Conservation (phyloP, 1,140 invertebrate genomes). For the Pogonus chalceus region DNA sequence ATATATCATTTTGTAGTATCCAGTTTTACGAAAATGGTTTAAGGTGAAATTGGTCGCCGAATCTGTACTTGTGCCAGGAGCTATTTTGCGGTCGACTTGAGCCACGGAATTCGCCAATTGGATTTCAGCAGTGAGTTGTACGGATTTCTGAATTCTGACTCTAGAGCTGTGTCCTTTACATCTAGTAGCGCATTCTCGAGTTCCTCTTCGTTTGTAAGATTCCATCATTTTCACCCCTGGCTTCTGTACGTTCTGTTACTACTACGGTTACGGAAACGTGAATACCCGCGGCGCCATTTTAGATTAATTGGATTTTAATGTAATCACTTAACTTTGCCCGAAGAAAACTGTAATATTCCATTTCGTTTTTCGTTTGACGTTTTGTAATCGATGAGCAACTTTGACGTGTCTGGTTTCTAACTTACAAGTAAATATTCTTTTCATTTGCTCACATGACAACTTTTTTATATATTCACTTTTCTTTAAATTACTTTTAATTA, state of each 20-base stretch:
- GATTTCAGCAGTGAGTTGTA: conserved; percentile 4
- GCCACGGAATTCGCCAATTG: conserved; percentile 8
- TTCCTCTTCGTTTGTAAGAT: not conserved
- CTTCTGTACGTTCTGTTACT: not conserved
- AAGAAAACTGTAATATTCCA: not conserved
- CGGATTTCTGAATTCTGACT: not conserved
- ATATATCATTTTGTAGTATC: no score
- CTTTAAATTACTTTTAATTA: no score
- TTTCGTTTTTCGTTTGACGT: not conserved
- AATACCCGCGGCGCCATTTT: conserved; percentile 5
- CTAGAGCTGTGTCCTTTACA: not conserved
- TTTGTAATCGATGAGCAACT: not conserved
- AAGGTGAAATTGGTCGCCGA: not conserved
- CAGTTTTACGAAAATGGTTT: not conserved
- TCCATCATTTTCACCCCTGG: not conserved
- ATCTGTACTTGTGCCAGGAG: not conserved
- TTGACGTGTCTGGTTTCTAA: no score
- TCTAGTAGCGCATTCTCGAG: not conserved
- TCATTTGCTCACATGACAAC: no score
- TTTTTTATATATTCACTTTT: no score
- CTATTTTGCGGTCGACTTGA: conserved; percentile 9
- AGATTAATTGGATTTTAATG: conserved; percentile 7
- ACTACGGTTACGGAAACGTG: not conserved
- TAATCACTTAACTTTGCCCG: not conserved
- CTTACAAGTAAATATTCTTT: no score